Evolutionary conservation across 2,888 invertebrate genomes (phyloP).

Genomic region (Drosophila stalkeri): DNA sequence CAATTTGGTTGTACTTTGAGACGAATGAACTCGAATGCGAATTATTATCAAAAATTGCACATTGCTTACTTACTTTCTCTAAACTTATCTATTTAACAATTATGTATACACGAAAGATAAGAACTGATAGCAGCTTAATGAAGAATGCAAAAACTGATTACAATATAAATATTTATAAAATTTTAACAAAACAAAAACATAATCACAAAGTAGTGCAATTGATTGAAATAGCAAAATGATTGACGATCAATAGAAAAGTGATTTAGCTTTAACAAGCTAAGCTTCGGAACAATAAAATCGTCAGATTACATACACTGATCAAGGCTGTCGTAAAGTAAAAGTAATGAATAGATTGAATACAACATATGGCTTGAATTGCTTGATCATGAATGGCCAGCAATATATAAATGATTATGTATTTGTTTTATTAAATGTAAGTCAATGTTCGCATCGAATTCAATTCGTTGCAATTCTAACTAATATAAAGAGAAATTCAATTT

Average conservation of each 20-base stretch:
- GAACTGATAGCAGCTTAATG: background rate
- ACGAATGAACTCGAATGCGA: background rate
- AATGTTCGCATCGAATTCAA: slow-evolving; percentile 1
- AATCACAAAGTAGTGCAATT: slow-evolving; percentile 1
- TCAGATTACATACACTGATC: slow-evolving; percentile 40
- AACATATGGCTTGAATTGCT: slow-evolving; percentile 47
- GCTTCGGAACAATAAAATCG: slow-evolving; percentile 30
- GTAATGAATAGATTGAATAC: slow-evolving; percentile 55
- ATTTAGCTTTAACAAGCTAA: slow-evolving; percentile 19
- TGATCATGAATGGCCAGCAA: slow-evolving; percentile 34
- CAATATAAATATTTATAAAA: slow-evolving; percentile 4
- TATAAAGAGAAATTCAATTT: background rate
- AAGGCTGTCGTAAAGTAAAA: slow-evolving; percentile 28
- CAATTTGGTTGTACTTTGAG: background rate
- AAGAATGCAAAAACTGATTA: background rate
- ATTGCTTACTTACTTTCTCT: background rate
- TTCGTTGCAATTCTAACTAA: background rate
- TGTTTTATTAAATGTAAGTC: slow-evolving; percentile 20
- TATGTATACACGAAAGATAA: slow-evolving; percentile 6
- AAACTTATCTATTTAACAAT: slow-evolving; percentile 18
- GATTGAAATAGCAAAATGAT: background rate
- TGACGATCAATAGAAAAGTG: slow-evolving; percentile 4
- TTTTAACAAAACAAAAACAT: background rate
- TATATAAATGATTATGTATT: slow-evolving; percentile 23
- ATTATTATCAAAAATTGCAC: background rate